Evolutionary conservation across 2,888 invertebrate species (phyloP), one percentile per base, ranked within the genome.

Genomic region (Aleiodes leptofemur): DNA sequence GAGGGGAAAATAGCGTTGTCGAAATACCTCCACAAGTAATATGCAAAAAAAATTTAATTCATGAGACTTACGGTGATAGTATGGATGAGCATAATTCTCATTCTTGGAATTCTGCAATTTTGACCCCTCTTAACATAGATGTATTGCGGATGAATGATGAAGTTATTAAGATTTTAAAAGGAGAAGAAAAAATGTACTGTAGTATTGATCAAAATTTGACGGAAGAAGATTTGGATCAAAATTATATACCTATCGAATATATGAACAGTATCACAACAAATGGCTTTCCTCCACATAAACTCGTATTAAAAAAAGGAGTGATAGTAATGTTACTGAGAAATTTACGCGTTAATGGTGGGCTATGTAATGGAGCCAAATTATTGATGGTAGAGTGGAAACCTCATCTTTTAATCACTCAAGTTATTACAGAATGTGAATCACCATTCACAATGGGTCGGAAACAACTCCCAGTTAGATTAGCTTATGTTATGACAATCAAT

Each of bases 241-340:
- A 75, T 61, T 9, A 13, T 9, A 43, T 73, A 4, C 82, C 83
- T 38, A 76, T 59, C 9, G 82, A 85, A 70, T 78, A 79, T 64
- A 82, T 84, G n/a, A 80, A 87, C 75, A 83, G 82, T 73, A 56
- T 84, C 1, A 79, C 84, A 75, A 66, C 79, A 50, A 80, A 81
- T 69, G 83, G 83, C 23, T 72, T 83, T 56, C 81, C 83, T 71
- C 80, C 82, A 23, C 85, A 85, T 68, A 69, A 73, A 74, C 77
- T 74, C 7, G 16, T 23, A 75, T 70, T 83, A 29, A 82, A 81
- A 76, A 72, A 82, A 50, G 78, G 79, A 8, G 70, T 70, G 11
- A 55, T 71, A 23, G 74, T 80, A 0, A 78, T 82, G 3, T 23
- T 81, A 1, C 31, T 82, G 0, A 74, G 78, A 73, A 82, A 81